Base-by-base conservation (phyloP, 2,888 invertebrate species). In the Anodontia alba region DNA sequence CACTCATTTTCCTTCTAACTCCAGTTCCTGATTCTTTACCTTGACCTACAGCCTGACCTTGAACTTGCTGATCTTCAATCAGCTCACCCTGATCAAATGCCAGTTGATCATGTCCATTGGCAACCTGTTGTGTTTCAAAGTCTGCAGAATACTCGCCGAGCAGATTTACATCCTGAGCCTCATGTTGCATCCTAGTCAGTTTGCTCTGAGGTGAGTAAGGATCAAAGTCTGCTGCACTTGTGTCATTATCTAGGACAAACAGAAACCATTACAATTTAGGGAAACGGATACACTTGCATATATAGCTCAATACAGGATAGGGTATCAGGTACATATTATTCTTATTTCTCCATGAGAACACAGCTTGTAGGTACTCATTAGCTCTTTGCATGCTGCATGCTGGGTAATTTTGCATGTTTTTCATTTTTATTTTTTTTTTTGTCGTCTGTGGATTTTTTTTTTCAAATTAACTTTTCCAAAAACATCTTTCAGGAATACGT, bases 191-290 rank as follows among this genome's bases (percentile, higher is more conserved):
- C 3, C 3, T 17, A 15, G 49, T 3, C 49, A n/a, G n/a, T 49
- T 10, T 20, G n/a, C n/a, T 20, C 49, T 10, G 49, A 20, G 12
- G 81, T 73, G 80, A 84, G n/a, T n/a, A n/a, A n/a, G n/a, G n/a
- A n/a, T n/a, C n/a, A n/a, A n/a, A n/a, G n/a, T 81, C 84, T n/a
- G 57, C 26, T 26, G 57, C 7, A 62, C 77, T 78, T 33, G 80
- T 78, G 38, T 85, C 78, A 76, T 68, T 82, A 78, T 85, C 84
- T 85, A 80, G 38, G 78, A 76, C 80, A 77, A 54, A 80, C 78
- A 83, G 51, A 76, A 42, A 67, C 31, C 12, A 26, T 17, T 3
- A 46, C n/a, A 46, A 46, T 46, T 12, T 15, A 46, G 3, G 17
- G 2, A 46, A 20, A 20, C 20, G 5, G 49, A n/a, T 10, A 49